phyloP scores from a whole-genome alignment of 2,888 invertebrate species.

The Bruchidius siliquastri region DNA sequence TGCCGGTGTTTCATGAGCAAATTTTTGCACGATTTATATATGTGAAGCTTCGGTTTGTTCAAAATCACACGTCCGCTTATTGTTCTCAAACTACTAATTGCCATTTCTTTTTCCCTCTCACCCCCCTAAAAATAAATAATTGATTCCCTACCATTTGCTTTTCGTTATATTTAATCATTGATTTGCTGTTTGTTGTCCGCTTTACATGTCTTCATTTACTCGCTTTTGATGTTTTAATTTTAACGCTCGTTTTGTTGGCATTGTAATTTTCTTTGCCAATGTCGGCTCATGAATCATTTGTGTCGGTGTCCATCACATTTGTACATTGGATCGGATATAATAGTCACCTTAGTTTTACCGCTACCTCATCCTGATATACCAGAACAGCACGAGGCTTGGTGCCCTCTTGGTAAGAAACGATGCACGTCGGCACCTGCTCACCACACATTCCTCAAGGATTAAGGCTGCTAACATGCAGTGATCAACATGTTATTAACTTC shows the following conservation, averaged over 20 bases:
- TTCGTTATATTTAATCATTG: constrained; percentile 11
- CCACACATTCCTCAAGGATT: not conserved
- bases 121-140: constrained; percentile 4
- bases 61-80: not conserved
- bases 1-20: not conserved
- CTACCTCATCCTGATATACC: constrained; percentile 82
- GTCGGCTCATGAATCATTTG: not conserved
- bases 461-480: not conserved
- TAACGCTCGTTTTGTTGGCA: not conserved
- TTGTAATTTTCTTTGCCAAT: not conserved
- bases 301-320: not conserved
- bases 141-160: constrained; percentile 2
- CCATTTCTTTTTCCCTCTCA: constrained; percentile 8
- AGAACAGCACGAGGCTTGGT: constrained; percentile 87
- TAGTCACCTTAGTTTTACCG: constrained; percentile 72
- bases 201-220: constrained; percentile 18
- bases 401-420: constrained; percentile 70
- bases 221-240: constrained; percentile 13
- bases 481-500: no score
- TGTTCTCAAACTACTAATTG: constrained; percentile 17
- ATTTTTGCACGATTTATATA: not conserved
- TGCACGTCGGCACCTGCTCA: constrained; percentile 19
- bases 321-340: not conserved
- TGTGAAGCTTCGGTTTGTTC: not conserved
- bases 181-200: constrained; percentile 20